These are phyloP conservation scores for Phrynosoma platyrhinos DNA, from an alignment of 2,113 vertebrate species.

Conservation along the genomic window DNA sequence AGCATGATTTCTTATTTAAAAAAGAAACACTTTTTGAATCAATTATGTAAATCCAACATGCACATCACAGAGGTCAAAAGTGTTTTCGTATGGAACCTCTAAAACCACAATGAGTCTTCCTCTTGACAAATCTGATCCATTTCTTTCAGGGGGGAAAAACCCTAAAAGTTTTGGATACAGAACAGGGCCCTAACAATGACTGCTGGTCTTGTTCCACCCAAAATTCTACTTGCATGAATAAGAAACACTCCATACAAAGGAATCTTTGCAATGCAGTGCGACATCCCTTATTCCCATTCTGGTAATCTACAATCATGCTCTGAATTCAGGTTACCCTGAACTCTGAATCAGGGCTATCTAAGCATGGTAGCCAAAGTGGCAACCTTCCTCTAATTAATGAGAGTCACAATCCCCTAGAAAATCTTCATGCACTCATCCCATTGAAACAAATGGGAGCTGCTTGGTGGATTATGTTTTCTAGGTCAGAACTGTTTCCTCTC, in stretches of 20 bases:
- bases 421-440: background rate
- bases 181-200: slow-evolving; percentile 61
- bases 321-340: slow-evolving; percentile 13
- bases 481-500: background rate
- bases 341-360: background rate
- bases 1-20: slow-evolving; percentile 40
- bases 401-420: background rate
- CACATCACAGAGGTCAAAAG: slow-evolving; percentile 37
- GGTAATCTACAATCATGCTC: background rate
- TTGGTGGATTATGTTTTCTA: background rate
- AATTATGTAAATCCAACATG: slow-evolving; percentile 39
- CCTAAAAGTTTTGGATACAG: slow-evolving; percentile 52
- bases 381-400: background rate
- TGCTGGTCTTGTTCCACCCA: slow-evolving; percentile 45
- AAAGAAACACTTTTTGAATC: slow-evolving; percentile 45
- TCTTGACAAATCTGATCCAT: slow-evolving; percentile 24
- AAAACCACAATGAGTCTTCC: slow-evolving; percentile 41
- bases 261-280: slow-evolving; percentile 35
- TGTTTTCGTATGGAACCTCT: slow-evolving; percentile 44
- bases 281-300: slow-evolving; percentile 21
- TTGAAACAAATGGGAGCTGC: background rate
- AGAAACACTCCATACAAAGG: slow-evolving; percentile 22
- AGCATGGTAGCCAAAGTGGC: background rate
- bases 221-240: slow-evolving; percentile 29
- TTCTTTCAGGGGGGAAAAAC: slow-evolving; percentile 7